These are phyloP conservation scores for Parotia lawesii DNA, from an alignment of 2,113 vertebrate genomes.

Conservation along the genomic window DNA sequence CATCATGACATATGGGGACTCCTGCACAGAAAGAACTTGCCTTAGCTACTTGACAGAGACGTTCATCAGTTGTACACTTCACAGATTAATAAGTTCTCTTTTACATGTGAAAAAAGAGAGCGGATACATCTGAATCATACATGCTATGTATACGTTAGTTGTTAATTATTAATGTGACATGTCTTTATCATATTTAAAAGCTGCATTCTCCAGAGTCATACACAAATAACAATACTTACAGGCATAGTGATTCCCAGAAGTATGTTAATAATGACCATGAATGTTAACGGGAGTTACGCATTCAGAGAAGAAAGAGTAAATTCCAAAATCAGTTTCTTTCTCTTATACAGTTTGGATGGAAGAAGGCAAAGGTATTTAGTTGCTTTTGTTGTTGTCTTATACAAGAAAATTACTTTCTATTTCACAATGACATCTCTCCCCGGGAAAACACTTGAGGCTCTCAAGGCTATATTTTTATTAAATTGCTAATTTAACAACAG, in stretches of 20 bases:
- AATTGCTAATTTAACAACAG: background rate
- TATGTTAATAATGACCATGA: constrained; percentile 51
- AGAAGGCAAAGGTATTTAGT: constrained; percentile 37
- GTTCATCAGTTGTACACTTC: background rate
- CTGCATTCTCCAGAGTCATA: background rate
- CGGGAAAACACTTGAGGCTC: background rate
- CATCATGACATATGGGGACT: constrained; percentile 98
- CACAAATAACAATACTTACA: constrained; percentile 44
- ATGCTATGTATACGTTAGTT: background rate
- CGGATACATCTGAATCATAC: background rate
- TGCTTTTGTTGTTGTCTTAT: background rate
- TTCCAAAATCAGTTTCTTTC: constrained; percentile 39
- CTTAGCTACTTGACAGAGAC: background rate
- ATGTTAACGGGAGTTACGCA: constrained; percentile 28
- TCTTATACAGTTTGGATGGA: constrained; percentile 25
- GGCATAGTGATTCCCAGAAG: constrained; percentile 17
- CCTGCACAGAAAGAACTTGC: constrained; percentile 74
- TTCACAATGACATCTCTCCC: background rate
- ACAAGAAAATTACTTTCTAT: background rate
- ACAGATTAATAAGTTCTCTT: background rate
- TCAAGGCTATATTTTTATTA: background rate
- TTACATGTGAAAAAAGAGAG: background rate
- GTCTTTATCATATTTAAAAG: background rate
- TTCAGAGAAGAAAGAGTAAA: constrained; percentile 36
- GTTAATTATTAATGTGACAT: background rate